Evolutionary conservation across 2,888 invertebrate genomes (phyloP).

Genomic region (Nycteola revayana): DNA sequence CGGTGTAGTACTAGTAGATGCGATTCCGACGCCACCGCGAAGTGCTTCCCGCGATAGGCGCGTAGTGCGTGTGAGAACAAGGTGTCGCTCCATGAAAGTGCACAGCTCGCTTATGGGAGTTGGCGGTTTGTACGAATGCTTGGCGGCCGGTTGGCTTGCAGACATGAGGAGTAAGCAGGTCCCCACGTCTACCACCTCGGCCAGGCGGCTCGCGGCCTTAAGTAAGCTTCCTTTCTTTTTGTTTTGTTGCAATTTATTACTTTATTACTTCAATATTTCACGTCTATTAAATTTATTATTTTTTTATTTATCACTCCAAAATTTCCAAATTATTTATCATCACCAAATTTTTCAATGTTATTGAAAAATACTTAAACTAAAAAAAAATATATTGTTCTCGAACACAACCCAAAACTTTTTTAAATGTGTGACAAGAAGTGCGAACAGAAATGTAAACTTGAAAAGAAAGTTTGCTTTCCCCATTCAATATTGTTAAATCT

Average conservation of each 20-base stretch:
- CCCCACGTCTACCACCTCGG: conserved; percentile 77
- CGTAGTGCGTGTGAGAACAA: conserved; percentile 60
- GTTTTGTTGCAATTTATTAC: conserved; percentile 65
- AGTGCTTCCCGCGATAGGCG: conserved; percentile 45
- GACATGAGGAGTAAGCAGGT: conserved; percentile 81
- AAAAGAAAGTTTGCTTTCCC: conserved; percentile 7
- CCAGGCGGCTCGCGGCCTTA: conserved; percentile 79
- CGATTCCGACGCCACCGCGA: conserved; percentile 44
- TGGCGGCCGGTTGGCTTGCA: conserved; percentile 77
- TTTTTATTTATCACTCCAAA: conserved; percentile 19
- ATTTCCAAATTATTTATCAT: conserved; percentile 8
- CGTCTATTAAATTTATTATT: conserved; percentile 28
- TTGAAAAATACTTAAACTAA: no score
- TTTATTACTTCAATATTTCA: conserved; percentile 34
- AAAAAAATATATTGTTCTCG: background rate
- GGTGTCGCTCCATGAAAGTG: conserved; percentile 75
- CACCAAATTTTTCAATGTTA: conserved; percentile 5
- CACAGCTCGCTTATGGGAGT: conserved; percentile 78
- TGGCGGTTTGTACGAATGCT: conserved; percentile 75
- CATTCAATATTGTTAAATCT: conserved; percentile 13
- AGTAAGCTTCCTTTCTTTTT: conserved; percentile 80
- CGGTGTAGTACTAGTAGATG: conserved; percentile 56
- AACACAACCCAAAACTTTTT: conserved; percentile 14
- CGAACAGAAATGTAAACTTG: conserved; percentile 22
- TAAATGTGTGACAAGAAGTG: conserved; percentile 14